These are phyloP conservation scores for Kuschelorhynchus macadamiae DNA, from an alignment of 2,888 invertebrate species.

Conservation along the genomic window DNA sequence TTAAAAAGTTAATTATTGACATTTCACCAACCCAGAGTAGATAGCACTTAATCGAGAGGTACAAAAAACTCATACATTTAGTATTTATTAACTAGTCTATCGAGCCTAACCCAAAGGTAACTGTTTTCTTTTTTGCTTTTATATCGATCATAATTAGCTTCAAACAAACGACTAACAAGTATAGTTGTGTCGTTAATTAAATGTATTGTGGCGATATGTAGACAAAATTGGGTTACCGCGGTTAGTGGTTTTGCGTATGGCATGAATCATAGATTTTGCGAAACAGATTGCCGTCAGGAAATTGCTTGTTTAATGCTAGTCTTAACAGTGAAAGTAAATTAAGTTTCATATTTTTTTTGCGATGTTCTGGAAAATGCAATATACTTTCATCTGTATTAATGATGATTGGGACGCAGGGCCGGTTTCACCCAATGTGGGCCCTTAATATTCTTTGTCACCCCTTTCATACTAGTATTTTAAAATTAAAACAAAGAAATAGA, in stretches of 20 bases:
- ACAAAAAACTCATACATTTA: no score
- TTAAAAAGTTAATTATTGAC: no score
- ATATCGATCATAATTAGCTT: constrained; percentile 16
- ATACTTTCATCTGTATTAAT: no score
- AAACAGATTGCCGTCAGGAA: constrained; percentile 8
- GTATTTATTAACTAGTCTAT: not conserved
- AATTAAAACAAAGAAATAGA: no score
- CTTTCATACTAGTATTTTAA: no score
- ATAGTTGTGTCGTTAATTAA: not conserved
- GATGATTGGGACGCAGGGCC: no score
- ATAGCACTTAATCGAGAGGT: no score
- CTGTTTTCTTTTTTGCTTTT: constrained; percentile 10
- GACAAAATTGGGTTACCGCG: not conserved
- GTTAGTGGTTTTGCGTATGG: not conserved
- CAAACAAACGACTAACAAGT: not conserved
- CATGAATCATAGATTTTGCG: constrained; percentile 18
- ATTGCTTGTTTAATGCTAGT: not conserved
- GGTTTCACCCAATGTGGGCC: no score
- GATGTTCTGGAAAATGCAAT: not conserved
- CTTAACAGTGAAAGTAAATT: not conserved
- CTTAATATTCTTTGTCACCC: no score
- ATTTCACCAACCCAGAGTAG: no score
- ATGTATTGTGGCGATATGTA: not conserved
- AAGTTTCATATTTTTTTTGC: not conserved
- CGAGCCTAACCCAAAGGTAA: constrained; percentile 1